Conservation (phyloP, 1,140 invertebrate genomes). For the Drosophila prosaltans region DNA sequence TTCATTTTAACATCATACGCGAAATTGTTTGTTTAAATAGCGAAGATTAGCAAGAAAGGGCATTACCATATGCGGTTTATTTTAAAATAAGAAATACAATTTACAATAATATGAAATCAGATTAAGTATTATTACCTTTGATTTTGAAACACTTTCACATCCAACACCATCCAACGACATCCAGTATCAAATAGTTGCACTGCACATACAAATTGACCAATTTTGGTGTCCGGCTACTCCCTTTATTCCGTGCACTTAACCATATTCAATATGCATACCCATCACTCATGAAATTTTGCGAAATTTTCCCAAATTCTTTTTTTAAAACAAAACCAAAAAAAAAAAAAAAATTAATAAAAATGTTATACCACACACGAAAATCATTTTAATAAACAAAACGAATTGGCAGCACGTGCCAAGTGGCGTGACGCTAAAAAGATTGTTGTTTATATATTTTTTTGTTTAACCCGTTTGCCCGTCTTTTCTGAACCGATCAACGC, state of each 20-base stretch:
- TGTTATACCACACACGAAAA: neutral
- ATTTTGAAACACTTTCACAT: neutral
- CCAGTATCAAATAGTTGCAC: neutral
- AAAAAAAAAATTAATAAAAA: constrained; percentile 36
- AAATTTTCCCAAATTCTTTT: neutral
- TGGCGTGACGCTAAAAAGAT: constrained; percentile 24
- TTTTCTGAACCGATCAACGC: constrained; percentile 18
- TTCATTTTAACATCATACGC: too few species aligned
- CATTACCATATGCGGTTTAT: too few species aligned
- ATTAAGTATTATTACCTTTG: neutral
- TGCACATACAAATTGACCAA: constrained; percentile 3
- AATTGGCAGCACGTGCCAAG: constrained; percentile 47
- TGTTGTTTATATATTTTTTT: neutral
- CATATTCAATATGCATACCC: constrained; percentile 38
- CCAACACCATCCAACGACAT: neutral
- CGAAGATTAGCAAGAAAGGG: too few species aligned
- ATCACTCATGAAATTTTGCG: constrained; percentile 3
- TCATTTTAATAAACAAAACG: constrained; percentile 21
- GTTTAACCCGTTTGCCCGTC: constrained; percentile 6
- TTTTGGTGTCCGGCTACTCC: constrained; percentile 7
- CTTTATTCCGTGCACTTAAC: constrained; percentile 32
- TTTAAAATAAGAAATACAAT: too few species aligned
- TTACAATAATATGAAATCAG: neutral
- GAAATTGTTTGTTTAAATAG: too few species aligned
- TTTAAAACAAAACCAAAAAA: constrained; percentile 23